Conservation (phyloP, 2,797 vertebrate species). For the Periparus ater region DNA sequence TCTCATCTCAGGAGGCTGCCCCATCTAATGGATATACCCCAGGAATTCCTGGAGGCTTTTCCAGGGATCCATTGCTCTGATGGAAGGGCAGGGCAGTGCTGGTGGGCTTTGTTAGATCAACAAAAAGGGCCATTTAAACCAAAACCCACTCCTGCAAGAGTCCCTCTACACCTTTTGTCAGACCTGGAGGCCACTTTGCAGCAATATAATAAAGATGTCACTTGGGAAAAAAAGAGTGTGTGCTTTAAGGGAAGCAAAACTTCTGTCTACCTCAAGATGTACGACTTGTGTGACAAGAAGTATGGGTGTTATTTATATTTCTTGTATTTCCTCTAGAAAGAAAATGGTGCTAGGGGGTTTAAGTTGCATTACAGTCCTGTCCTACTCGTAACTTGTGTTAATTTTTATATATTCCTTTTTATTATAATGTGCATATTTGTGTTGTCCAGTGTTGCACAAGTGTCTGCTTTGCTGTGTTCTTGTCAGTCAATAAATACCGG, state of each 20-base stretch:
- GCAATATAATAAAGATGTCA: not conserved
- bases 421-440: not conserved
- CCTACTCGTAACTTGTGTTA: not conserved
- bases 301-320: slow-evolving; percentile 79
- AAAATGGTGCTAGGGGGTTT: slow-evolving; percentile 13
- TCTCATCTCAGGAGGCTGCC: not conserved
- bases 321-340: slow-evolving; percentile 46
- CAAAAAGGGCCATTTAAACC: not conserved
- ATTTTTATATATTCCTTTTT: not conserved
- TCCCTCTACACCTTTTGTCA: not conserved
- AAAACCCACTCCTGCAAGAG: not conserved
- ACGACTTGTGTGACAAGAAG: slow-evolving; percentile 56
- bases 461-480: not conserved
- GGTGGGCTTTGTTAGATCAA: not conserved
- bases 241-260: slow-evolving; percentile 65
- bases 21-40: not conserved
- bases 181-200: not conserved
- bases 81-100: not conserved
- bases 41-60: not conserved
- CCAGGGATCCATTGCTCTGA: not conserved
- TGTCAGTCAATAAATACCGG: slow-evolving; percentile 1
- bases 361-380: not conserved
- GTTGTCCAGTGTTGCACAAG: not conserved
- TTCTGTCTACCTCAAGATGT: slow-evolving; percentile 86
- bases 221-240: not conserved